Base-by-base conservation (phyloP, 1,140 invertebrate genomes). In the Luehdorfia chinensis region DNA sequence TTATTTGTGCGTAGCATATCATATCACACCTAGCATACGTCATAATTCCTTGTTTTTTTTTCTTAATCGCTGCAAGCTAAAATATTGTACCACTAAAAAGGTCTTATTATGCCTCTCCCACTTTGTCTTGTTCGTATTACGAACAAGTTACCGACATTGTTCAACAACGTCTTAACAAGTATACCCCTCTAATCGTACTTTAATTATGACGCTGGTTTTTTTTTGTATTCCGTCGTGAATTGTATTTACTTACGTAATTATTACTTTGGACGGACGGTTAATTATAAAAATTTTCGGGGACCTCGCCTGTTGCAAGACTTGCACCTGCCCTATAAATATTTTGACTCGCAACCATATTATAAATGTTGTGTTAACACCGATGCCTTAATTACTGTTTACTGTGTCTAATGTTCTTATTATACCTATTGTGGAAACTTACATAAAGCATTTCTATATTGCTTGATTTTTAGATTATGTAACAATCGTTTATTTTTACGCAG, bases 161-260 rank as follows among this genome's bases (percentile, higher is more conserved):
- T n/a, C n/a, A n/a, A n/a, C n/a, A n/a, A n/a, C n/a, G n/a, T n/a
- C n/a, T n/a, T n/a, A n/a, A n/a, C n/a, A n/a, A n/a, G n/a, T n/a
- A n/a, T n/a, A n/a, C n/a, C n/a, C 23, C 39, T 43, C 39, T 43
- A 43, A 43, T 43, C 39, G 25, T 27, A 43, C 39, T 43, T 43
- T 43, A 43, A 43, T 43, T 43, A 43, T 43, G 23, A 43, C 39
- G 23, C 39, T 43, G 13, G 39, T 31, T 12, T 31, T 12, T 11
- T 23, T 23, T 23, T 13, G 13, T 25, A 43, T 28, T 13, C 39
- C 39, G 25, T 28, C 25, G 19, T 25, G 23, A 39, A 43, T 43
- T 43, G 39, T 43, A 43, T 43, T 43, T 43, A 43, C 39, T 43
- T 43, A 43, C 39, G 23, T 43, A 43, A 43, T 43, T 43, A 43